These are phyloP conservation scores for Anabas testudineus DNA, from an alignment of 2,797 vertebrate genomes.

Conservation along the genomic window DNA sequence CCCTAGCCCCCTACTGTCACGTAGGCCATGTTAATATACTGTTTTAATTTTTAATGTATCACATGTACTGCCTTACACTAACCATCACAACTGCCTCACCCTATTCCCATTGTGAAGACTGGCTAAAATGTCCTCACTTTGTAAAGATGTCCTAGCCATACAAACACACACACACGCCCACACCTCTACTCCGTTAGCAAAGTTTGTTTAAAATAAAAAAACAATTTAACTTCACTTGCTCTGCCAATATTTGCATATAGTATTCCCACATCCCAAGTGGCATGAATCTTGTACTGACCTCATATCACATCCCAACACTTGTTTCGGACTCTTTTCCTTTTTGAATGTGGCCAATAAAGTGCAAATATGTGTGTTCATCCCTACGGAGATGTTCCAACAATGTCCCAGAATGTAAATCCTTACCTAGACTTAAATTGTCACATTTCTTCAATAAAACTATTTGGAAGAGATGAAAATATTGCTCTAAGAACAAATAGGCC, in stretches of 20 bases:
- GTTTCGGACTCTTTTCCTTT: neutral
- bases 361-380: neutral
- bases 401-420: conserved; percentile 22
- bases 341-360: neutral
- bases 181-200: conserved; percentile 16
- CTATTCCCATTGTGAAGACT: no score
- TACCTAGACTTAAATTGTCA: conserved; percentile 50
- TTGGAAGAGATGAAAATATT: conserved; percentile 34
- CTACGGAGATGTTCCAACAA: conserved; percentile 6
- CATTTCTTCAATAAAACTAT: conserved; percentile 30
- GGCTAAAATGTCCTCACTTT: no score
- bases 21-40: no score
- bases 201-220: conserved; percentile 43
- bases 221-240: conserved; percentile 36
- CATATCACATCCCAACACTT: conserved; percentile 21
- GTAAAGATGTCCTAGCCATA: no score
- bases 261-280: neutral
- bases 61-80: no score
- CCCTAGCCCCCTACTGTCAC: no score
- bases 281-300: conserved; percentile 10
- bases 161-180: conserved; percentile 13
- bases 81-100: no score
- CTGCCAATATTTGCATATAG: conserved; percentile 24
- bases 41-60: no score
- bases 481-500: conserved; percentile 42